phyloP scores from a whole-genome alignment of 2,797 vertebrate genomes.

The Chaetophractus vellerosus region DNA sequence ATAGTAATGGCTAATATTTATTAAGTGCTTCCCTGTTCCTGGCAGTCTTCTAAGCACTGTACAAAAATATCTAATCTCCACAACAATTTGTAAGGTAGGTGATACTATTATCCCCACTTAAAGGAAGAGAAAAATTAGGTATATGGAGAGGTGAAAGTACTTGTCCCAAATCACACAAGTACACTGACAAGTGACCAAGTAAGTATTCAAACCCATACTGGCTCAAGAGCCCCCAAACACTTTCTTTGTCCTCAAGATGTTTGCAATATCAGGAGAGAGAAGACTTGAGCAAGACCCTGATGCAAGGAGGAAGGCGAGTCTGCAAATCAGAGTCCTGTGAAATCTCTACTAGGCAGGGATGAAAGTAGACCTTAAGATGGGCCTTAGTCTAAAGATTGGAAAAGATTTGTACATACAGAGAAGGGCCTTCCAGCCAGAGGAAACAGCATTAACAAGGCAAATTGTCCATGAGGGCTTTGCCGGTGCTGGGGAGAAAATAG shows the following conservation, averaged over 20 bases:
- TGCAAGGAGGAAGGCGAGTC: background rate
- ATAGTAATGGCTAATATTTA: slow-evolving; percentile 14
- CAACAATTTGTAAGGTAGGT: background rate
- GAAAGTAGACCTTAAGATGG: slow-evolving; percentile 7
- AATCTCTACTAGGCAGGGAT: background rate
- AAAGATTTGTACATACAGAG: background rate
- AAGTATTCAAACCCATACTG: background rate
- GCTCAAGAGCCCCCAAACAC: background rate
- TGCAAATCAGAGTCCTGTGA: background rate
- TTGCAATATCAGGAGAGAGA: background rate
- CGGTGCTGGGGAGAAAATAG: background rate
- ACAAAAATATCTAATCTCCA: background rate
- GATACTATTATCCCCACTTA: background rate
- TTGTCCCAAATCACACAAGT: background rate
- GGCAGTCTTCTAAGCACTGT: slow-evolving; percentile 1
- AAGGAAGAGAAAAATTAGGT: background rate
- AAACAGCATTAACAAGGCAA: background rate
- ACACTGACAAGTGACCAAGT: background rate
- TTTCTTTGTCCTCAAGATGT: background rate
- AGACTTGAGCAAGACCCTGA: background rate
- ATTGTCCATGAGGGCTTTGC: background rate
- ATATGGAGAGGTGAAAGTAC: slow-evolving; percentile 1
- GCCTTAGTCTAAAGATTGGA: background rate
- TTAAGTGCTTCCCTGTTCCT: background rate
- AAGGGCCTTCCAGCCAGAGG: background rate